Percentiles rank a stretch among this genome's conserved stretches.
Conservation (phyloP, 2,888 invertebrate species). For the Thecocarcelia acutangulata region DNA sequence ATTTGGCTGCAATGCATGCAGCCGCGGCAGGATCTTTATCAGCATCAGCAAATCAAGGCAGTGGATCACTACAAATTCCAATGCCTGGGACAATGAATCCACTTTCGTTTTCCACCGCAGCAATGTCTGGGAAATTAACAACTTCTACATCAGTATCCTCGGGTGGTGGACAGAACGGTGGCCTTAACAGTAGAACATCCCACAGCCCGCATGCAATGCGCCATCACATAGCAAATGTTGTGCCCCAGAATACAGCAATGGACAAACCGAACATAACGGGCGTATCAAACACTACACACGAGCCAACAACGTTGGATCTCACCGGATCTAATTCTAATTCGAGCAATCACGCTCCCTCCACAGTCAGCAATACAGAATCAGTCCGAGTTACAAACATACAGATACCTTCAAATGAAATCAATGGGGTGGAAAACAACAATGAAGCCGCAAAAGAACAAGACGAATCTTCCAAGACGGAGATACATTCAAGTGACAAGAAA, state of each 20-base stretch:
- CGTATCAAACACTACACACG: constrained; percentile 73
- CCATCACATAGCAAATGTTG: constrained; percentile 74
- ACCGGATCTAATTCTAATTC: constrained; percentile 81
- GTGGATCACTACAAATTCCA: constrained; percentile 69
- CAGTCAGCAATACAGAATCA: constrained; percentile 73
- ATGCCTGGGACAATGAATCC: constrained; percentile 61
- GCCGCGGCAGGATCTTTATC: constrained; percentile 75
- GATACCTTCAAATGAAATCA: constrained; percentile 74
- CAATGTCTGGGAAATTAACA: constrained; percentile 74
- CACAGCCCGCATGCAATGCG: constrained; percentile 79
- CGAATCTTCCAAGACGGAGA: constrained; percentile 71
- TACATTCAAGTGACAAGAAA: constrained; percentile 72
- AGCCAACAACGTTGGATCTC: constrained; percentile 79
- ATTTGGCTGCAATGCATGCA: constrained; percentile 77
- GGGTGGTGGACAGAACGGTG: constrained; percentile 71
- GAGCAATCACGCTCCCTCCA: constrained; percentile 77
- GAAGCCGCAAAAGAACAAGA: constrained; percentile 74
- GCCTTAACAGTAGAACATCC: constrained; percentile 74
- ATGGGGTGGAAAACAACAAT: constrained; percentile 75
- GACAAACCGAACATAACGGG: constrained; percentile 72
- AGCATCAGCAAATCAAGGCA: constrained; percentile 74
- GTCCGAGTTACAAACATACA: constrained; percentile 59
- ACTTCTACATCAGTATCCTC: constrained; percentile 73
- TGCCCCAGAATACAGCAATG: constrained; percentile 71
- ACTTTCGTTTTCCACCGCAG: constrained; percentile 40